A percentile compares a stretch with the other conserved stretches of the same genome.
phyloP scores from a whole-genome alignment of 2,888 invertebrate genomes.

The Lacanobia wlatinum region DNA sequence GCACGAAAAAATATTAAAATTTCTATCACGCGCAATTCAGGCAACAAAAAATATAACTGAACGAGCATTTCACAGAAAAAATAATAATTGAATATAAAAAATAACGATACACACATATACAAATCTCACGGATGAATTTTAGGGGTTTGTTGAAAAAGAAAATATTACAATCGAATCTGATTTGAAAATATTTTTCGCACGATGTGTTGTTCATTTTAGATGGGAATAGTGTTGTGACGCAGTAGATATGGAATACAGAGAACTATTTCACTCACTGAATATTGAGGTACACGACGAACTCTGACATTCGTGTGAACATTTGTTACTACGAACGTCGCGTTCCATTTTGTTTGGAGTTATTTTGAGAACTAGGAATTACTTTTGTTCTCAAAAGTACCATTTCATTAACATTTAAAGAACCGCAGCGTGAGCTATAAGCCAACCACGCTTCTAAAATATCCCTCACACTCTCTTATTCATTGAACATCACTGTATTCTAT shows the following conservation, averaged over 20 bases:
- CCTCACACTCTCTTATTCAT: conserved; percentile 25
- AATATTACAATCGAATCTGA: conserved; percentile 30
- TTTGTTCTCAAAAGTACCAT: background rate
- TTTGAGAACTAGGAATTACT: background rate
- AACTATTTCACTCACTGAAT: conserved; percentile 27
- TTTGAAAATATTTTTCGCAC: conserved; percentile 53
- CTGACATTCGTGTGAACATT: conserved; percentile 15
- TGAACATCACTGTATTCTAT: conserved; percentile 27
- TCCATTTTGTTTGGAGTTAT: background rate
- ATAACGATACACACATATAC: conserved; percentile 9
- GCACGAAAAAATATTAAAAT: conserved; percentile 54
- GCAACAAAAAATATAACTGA: conserved; percentile 41
- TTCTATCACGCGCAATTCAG: conserved; percentile 44
- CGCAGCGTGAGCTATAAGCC: background rate
- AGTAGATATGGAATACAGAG: conserved; percentile 38
- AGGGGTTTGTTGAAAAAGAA: conserved; percentile 49
- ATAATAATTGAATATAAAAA: conserved; percentile 48
- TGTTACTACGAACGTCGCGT: background rate
- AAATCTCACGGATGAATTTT: conserved; percentile 42
- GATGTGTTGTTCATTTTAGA: conserved; percentile 35
- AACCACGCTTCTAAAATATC: conserved; percentile 13
- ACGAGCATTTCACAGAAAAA: conserved; percentile 51
- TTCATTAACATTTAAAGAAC: conserved; percentile 11
- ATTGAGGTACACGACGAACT: conserved; percentile 12
- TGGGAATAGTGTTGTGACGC: conserved; percentile 23